Percentiles rank a stretch among this genome's conserved stretches.
Evolutionary conservation across 2,797 vertebrate species (phyloP).

Genomic region (Molothrus aeneus): DNA sequence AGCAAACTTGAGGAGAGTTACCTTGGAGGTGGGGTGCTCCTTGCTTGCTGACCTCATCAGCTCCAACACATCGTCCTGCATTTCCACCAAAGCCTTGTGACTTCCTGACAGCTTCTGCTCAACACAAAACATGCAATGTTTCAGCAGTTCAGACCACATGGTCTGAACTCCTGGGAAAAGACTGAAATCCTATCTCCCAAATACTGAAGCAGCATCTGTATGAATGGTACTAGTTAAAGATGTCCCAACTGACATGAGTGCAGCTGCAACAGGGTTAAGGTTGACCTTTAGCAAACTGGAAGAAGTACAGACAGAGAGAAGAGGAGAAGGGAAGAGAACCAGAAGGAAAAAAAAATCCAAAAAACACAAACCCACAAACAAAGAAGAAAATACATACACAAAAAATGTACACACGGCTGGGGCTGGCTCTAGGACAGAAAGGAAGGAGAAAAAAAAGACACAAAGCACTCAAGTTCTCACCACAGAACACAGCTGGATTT

Average conservation of each 20-base stretch:
- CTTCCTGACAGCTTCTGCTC: conserved; percentile 93
- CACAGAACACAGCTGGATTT: not conserved
- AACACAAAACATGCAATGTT: conserved; percentile 39
- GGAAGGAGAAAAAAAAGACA: not conserved
- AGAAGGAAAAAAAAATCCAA: not conserved
- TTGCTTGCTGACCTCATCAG: conserved; percentile 85
- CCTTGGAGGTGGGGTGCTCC: conserved; percentile 88
- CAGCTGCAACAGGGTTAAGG: not conserved
- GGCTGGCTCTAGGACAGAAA: not conserved
- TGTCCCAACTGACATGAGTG: not conserved
- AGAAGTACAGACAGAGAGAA: not conserved
- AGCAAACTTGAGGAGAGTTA: conserved; percentile 51
- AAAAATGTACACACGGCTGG: conserved; percentile 13
- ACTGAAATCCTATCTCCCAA: not conserved
- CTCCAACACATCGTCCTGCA: conserved; percentile 91
- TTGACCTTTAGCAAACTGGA: conserved; percentile 13
- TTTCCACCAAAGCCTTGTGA: conserved; percentile 97
- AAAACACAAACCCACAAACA: not conserved
- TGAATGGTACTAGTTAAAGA: not conserved
- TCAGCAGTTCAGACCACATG: not conserved
- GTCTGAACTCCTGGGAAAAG: not conserved
- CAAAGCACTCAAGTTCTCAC: not conserved
- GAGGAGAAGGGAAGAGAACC: not conserved
- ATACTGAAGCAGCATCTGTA: not conserved
- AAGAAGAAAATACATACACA: not conserved